Evolutionary conservation across 2,113 vertebrate genomes (phyloP), one percentile per base, ranked within the genome.

Genomic region (Psilopogon haemacephalus): DNA sequence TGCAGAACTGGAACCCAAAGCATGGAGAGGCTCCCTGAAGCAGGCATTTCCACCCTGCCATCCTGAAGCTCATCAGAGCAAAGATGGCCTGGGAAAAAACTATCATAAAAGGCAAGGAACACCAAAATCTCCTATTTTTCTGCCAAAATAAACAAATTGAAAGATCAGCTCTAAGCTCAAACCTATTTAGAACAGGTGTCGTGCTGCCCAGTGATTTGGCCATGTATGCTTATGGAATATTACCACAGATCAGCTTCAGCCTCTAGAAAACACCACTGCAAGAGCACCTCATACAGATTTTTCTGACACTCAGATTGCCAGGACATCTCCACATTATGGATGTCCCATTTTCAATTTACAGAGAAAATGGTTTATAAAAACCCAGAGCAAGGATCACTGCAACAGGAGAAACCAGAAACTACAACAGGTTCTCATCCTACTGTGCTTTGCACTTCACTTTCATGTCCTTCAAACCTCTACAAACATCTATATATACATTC

Each of bases 181-280:
- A 67, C 17, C 68, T 86, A 5, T 33, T 52, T 67, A 91, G 50
- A 28, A 50, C 68, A 32, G 50, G 55, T 71, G 68, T 30, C 67
- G 55, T 2, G 1, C 71, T 89, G 71, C 85, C 55, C 64, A 59
- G 50, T 55, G 46, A 56, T 86, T 86, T 74, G 71, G 68, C 75
- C 7, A 0, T 15, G 8, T 8, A 15, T 27, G 38, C 89, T 95
- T 80, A 69, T 63, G 68, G 79, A 42, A n/a, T 59, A 70, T 85
- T 71, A 80, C 82, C 82, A 35, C 6, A 55, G 82, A 77, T 37
- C 23, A 85, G 80, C 62, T 77, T 84, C 63, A 91, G 38, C 63
- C 71, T 23, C 70, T 62, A 84, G 85, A 77, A 94, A 92, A 88
- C 48, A 58, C 33, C 68, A 74, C 85, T 93, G 74, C 79, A 76